Percentiles rank a stretch among this genome's conserved stretches.
Conservation (phyloP, 2,797 vertebrate species). For the Gymnopithys bicolor region DNA sequence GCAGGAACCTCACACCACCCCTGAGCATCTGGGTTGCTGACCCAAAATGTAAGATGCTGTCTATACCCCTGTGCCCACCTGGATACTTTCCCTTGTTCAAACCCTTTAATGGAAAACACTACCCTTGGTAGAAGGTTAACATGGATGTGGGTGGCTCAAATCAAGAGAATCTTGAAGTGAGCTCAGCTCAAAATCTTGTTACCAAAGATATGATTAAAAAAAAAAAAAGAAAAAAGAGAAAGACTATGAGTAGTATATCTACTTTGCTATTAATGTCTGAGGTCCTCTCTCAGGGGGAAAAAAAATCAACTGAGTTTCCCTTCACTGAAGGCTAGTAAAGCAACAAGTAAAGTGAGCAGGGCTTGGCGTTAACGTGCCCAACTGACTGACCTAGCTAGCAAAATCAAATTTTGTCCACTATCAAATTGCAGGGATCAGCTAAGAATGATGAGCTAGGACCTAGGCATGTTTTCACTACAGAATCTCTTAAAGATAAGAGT, state of each 20-base stretch:
- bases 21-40: neutral
- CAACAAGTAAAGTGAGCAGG: neutral
- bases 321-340: neutral
- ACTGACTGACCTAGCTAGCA: neutral
- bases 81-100: neutral
- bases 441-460: neutral
- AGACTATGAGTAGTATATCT: neutral
- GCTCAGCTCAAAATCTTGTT: neutral
- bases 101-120: neutral
- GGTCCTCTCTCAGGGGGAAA: neutral
- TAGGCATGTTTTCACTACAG: neutral
- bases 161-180: neutral
- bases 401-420: neutral
- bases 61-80: neutral
- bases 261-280: neutral
- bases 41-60: neutral
- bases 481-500: neutral
- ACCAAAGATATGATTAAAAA: neutral
- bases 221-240: neutral
- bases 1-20: neutral
- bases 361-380: neutral
- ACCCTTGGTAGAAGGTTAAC: fast-evolving
- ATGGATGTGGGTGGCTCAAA: neutral
- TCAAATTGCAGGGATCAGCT: neutral
- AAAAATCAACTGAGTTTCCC: neutral